Base-by-base conservation (phyloP, 2,888 invertebrate species). In the Mycalesis mineus region DNA sequence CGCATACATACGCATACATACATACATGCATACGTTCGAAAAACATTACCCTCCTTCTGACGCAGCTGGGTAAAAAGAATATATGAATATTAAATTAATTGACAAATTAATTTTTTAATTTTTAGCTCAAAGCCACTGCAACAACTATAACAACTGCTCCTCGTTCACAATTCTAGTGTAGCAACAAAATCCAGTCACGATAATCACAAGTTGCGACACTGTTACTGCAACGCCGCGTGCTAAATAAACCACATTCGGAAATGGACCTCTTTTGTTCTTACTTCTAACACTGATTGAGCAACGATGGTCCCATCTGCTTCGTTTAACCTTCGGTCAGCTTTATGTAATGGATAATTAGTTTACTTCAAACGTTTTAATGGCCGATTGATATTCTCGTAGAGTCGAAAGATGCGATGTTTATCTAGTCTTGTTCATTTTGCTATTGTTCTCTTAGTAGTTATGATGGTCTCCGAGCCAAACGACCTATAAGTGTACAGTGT, bases 151-250 rank as follows among this genome's bases (percentile, higher is more conserved):
- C 36, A 7, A 15, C 13, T n/a, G 40, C 40, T 15, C 15, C 29
- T 14, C 14, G 13, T 40, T 14, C 28, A 29, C 28, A 50, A 7
- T 14, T 41, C 15, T 44, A 44, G 41, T 65, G 53, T 57, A 52
- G 59, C 59, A 63, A 64, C 61, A 47, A 40, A n/a, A 55, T 52
- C 54, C 47, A 72, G 78, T 80, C 82, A 81, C 80, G 82, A 80
- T 55, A 60, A 2, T 22, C 22, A 5, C 22, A 22, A 22, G 77
- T 77, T 68, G 80, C 73, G 81, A 75, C 62, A 49, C 57, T 42
- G 67, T 61, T 71, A 70, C 70, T 66, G 71, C 74, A 75, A 74
- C 68, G 68, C 64, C 65, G 68, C 71, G 64, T 69, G 67, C 70
- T 57, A 57, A 64, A 66, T 57, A 57, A 64, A 66, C 73, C 71